These are phyloP conservation scores for Eunapius fragilis DNA, from an alignment of 37 sponge, comb jelly and placozoan genomes.

Conservation along the genomic window DNA sequence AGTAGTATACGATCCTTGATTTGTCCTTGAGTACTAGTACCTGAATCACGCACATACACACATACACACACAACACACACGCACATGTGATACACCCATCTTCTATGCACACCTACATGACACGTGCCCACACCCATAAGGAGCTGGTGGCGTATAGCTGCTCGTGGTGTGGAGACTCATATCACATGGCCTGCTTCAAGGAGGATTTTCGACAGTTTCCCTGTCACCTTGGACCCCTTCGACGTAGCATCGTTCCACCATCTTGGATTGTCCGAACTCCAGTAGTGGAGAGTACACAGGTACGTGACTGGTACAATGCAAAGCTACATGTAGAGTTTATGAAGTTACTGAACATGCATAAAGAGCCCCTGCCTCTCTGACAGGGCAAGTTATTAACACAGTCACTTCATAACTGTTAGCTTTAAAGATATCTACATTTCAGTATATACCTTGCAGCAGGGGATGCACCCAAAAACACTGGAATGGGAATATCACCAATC, in stretches of 20 bases:
- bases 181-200: slow-evolving; percentile 78
- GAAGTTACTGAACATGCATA: too few relatives aligned
- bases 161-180: slow-evolving; percentile 84
- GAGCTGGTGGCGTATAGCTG: slow-evolving; percentile 67
- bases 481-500: too few relatives aligned
- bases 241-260: slow-evolving; percentile 80
- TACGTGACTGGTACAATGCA: neutral
- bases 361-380: too few relatives aligned
- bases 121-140: neutral
- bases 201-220: slow-evolving; percentile 21
- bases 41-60: too few relatives aligned
- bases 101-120: slow-evolving; percentile 7
- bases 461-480: too few relatives aligned
- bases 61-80: neutral
- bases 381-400: too few relatives aligned
- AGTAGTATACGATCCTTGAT: too few relatives aligned
- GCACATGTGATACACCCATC: neutral
- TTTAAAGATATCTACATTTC: too few relatives aligned
- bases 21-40: too few relatives aligned
- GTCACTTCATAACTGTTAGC: too few relatives aligned
- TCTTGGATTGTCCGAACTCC: slow-evolving; percentile 89
- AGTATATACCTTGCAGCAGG: too few relatives aligned
- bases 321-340: neutral
- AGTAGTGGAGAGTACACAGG: slow-evolving; percentile 19
- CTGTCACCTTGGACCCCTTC: slow-evolving; percentile 77